Evolutionary conservation across 2,888 invertebrate species (phyloP).

Genomic region (Rotaria magnacalcarata): DNA sequence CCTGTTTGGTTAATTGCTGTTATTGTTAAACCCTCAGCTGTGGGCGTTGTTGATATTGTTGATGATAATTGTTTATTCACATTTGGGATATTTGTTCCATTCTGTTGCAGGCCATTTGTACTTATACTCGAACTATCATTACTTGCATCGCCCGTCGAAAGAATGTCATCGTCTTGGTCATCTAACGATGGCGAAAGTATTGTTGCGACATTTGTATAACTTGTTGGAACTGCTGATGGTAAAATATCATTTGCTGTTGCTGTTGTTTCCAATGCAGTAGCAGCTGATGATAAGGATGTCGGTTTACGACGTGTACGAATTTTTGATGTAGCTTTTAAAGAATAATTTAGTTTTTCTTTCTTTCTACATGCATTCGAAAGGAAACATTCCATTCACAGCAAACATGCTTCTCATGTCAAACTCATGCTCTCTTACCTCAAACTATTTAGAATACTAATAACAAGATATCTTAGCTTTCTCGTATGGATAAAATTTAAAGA

Average conservation of each 20-base stretch:
- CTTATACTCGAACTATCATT: background rate
- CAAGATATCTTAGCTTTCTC: background rate
- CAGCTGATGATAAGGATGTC: too few relatives aligned
- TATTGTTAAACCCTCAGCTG: conserved; percentile 31
- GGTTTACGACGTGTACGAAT: conserved; percentile 23
- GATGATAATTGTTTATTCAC: conserved; percentile 13
- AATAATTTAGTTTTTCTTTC: too few relatives aligned
- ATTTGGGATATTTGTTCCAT: background rate
- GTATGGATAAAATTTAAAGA: background rate
- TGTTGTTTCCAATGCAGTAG: background rate
- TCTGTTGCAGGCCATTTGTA: conserved; percentile 10
- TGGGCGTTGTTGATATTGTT: conserved; percentile 17
- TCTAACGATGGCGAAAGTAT: conserved; percentile 4
- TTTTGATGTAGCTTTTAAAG: background rate
- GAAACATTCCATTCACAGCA: background rate
- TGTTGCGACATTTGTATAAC: background rate
- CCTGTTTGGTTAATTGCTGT: conserved; percentile 37
- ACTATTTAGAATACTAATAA: background rate
- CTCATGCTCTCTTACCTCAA: conserved; percentile 7
- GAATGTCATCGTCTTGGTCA: background rate
- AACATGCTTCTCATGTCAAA: background rate
- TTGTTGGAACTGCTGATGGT: background rate
- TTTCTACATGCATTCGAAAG: background rate
- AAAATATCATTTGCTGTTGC: conserved; percentile 2
- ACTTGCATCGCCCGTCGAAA: background rate